A percentile compares a stretch with the other conserved stretches of the same genome.
These are phyloP conservation scores for Remorina albescens DNA, from an alignment of 2,797 vertebrate species.

Conservation along the genomic window DNA sequence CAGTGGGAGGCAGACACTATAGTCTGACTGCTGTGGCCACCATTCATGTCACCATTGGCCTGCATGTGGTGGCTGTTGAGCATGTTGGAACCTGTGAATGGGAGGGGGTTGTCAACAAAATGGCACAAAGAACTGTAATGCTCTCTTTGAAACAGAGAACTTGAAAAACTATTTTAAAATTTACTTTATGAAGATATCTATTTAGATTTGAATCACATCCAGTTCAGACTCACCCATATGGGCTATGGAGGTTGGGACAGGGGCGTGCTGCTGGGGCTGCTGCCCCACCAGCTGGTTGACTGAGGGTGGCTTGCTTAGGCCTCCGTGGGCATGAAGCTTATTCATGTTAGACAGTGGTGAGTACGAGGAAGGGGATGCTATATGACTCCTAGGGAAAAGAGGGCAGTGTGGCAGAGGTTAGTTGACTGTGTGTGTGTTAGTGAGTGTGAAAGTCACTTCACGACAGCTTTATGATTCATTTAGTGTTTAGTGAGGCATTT, in stretches of 20 bases:
- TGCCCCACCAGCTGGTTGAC: conserved; percentile 95
- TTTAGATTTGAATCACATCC: conserved; percentile 15
- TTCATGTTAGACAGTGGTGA: conserved; percentile 92
- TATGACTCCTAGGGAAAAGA: conserved; percentile 84
- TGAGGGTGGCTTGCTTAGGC: conserved; percentile 89
- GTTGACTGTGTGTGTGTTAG: not conserved
- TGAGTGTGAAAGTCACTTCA: conserved; percentile 3
- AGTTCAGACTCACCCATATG: conserved; percentile 89
- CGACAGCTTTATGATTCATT: not conserved
- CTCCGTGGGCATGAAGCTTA: conserved; percentile 87
- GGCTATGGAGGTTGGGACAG: conserved; percentile 81
- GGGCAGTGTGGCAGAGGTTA: conserved; percentile 18
- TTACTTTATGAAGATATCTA: not conserved
- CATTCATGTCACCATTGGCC: conserved; percentile 92
- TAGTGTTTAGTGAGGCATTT: not conserved
- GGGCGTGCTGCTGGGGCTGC: conserved; percentile 87
- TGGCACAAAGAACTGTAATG: not conserved
- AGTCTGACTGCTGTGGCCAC: conserved; percentile 91
- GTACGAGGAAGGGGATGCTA: conserved; percentile 88
- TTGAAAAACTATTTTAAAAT: too few species aligned
- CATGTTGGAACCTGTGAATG: conserved; percentile 87
- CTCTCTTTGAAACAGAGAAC: not conserved
- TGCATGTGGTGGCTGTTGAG: conserved; percentile 93
- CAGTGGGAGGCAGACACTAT: conserved; percentile 95
- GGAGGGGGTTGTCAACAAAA: conserved; percentile 12